These are phyloP conservation scores for Haliaeetus leucogaster DNA, from an alignment of 2,113 vertebrate species.

Conservation along the genomic window DNA sequence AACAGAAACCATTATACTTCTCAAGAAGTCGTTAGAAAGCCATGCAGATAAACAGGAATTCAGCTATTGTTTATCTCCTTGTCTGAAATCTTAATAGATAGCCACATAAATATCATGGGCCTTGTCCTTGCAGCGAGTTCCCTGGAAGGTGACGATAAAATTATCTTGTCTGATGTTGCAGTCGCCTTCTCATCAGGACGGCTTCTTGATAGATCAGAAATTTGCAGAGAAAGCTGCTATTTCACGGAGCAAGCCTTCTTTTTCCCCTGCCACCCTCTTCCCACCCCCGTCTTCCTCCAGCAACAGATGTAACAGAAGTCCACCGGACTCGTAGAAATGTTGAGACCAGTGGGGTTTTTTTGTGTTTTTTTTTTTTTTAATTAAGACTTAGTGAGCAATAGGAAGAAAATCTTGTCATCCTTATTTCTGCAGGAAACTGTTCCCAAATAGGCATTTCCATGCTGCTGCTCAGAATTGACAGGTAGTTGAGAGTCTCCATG, in stretches of 20 bases:
- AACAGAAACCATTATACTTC: not conserved
- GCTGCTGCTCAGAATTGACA: not conserved
- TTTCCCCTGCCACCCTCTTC: not conserved
- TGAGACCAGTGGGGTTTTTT: no score
- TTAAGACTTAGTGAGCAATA: not conserved
- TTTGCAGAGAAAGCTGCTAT: not conserved
- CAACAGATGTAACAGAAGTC: not conserved
- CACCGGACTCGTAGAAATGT: accelerated
- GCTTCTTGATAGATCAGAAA: not conserved
- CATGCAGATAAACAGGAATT: not conserved
- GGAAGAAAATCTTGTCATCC: not conserved
- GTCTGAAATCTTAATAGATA: not conserved
- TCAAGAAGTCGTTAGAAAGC: not conserved
- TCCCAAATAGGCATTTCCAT: not conserved
- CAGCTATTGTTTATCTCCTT: not conserved
- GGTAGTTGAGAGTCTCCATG: not conserved
- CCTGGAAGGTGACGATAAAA: not conserved
- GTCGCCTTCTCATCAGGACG: not conserved
- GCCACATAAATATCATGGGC: not conserved
- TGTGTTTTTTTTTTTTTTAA: not conserved
- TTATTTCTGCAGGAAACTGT: not conserved
- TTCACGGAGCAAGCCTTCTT: not conserved
- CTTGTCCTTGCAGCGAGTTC: not conserved
- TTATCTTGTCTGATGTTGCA: not conserved
- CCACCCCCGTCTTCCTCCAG: not conserved